A percentile compares a stretch with the other conserved stretches of the same genome.
These are phyloP conservation scores for Acrobasis consociella DNA, from an alignment of 2,888 invertebrate species.

Conservation along the genomic window DNA sequence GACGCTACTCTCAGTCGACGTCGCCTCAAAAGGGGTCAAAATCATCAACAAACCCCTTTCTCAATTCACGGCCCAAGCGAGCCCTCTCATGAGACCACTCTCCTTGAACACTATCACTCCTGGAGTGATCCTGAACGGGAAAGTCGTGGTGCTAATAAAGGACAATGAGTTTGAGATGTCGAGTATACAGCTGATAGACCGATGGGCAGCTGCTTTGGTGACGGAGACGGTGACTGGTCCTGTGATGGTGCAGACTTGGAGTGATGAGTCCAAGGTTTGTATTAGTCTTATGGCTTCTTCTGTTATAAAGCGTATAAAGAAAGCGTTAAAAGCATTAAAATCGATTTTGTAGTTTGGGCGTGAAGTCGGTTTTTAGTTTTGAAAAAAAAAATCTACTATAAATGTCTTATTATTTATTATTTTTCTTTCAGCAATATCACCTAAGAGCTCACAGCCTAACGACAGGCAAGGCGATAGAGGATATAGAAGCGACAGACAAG, in stretches of 20 bases:
- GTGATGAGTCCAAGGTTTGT: conserved; percentile 61
- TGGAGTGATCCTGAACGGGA: conserved; percentile 66
- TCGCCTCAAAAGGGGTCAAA: conserved; percentile 78
- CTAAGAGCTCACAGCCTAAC: conserved; percentile 63
- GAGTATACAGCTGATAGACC: conserved; percentile 48
- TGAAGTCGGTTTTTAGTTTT: too few relatives aligned
- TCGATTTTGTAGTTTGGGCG: too few relatives aligned
- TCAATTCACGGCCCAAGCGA: conserved; percentile 36
- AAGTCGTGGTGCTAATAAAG: conserved; percentile 61
- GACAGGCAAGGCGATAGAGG: conserved; percentile 61
- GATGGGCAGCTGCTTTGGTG: conserved; percentile 57
- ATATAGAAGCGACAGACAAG: conserved; percentile 62
- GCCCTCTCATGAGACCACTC: conserved; percentile 48
- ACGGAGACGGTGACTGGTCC: conserved; percentile 58
- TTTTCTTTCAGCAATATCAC: conserved; percentile 63
- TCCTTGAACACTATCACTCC: conserved; percentile 60
- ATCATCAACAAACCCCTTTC: conserved; percentile 74
- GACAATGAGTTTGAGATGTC: conserved; percentile 56
- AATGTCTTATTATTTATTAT: not conserved
- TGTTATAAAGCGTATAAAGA: too few relatives aligned
- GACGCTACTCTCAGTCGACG: conserved; percentile 84
- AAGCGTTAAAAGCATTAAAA: too few relatives aligned
- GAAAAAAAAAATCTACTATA: too few relatives aligned
- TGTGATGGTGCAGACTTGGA: conserved; percentile 63
- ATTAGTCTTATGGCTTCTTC: too few relatives aligned